Conservation (phyloP, 2,113 vertebrate species). For the Caloenas nicobarica region DNA sequence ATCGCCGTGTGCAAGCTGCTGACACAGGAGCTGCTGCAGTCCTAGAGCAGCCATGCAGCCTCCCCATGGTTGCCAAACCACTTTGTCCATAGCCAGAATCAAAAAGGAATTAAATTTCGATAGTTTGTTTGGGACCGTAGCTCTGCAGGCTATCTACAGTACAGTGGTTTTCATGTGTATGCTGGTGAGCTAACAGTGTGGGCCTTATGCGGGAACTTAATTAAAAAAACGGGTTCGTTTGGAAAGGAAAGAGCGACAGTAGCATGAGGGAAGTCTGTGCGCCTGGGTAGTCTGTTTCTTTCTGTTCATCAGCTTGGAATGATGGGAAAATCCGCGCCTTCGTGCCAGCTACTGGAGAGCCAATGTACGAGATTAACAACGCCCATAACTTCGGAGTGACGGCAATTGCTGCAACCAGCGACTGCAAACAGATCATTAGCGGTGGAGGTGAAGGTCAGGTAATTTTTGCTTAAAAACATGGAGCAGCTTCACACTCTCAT, state of each 20-base stretch:
- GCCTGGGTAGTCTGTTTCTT: not conserved
- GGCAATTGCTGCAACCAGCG: slow-evolving; percentile 78
- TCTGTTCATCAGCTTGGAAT: slow-evolving; percentile 78
- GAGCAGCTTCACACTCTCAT: not conserved
- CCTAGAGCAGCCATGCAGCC: not conserved
- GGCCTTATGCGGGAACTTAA: not conserved
- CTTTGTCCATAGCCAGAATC: not conserved
- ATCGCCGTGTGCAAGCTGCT: not conserved
- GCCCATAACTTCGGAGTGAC: slow-evolving; percentile 85
- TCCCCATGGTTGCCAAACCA: not conserved
- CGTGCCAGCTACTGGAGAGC: slow-evolving; percentile 79
- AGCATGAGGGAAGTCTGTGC: not conserved
- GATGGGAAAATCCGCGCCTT: slow-evolving; percentile 88
- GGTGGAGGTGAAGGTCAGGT: slow-evolving; percentile 91
- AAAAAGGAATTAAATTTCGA: not conserved
- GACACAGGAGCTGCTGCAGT: not conserved
- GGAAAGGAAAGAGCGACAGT: not conserved
- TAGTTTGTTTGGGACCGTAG: not conserved
- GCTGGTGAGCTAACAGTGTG: not conserved
- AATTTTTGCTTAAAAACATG: not conserved
- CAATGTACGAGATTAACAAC: slow-evolving; percentile 75
- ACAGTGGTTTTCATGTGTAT: not conserved
- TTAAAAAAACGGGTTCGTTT: not conserved
- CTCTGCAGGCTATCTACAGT: not conserved
- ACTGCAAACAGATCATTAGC: slow-evolving; percentile 83